phyloP scores from a whole-genome alignment of 2,797 vertebrate species.

The Mionectes olivaceus region DNA sequence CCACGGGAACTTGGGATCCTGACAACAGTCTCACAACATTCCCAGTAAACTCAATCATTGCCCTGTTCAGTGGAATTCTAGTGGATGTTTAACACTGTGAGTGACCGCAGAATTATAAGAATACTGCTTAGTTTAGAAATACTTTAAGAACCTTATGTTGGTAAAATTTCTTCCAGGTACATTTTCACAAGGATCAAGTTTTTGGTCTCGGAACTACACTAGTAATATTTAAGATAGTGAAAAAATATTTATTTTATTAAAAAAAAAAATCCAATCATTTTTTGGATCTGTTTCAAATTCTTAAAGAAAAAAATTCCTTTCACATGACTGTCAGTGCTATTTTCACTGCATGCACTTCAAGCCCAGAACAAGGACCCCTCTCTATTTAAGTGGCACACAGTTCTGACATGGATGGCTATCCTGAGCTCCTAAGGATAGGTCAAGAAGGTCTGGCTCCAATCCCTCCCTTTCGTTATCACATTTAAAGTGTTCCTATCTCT shows the following conservation, averaged over 20 bases:
- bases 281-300: background rate
- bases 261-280: background rate
- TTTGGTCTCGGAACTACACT: background rate
- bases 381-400: background rate
- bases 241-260: background rate
- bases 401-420: background rate
- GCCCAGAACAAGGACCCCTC: background rate
- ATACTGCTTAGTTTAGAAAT: background rate
- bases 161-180: background rate
- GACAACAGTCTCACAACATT: background rate
- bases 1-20: background rate
- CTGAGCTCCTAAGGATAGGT: background rate
- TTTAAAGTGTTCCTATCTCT: constrained; percentile 51
- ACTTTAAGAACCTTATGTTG: background rate
- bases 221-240: background rate
- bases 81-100: background rate
- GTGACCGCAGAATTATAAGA: background rate
- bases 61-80: background rate
- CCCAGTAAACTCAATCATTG: background rate
- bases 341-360: background rate
- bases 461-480: constrained; percentile 51
- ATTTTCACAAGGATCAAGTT: background rate
- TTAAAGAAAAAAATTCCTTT: background rate
- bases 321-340: background rate
- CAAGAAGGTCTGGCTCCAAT: constrained; percentile 60